Percentiles rank a stretch among this genome's conserved stretches.
Evolutionary conservation across 2,888 invertebrate species (phyloP).

Genomic region (Caenorhabditis doughertyi): DNA sequence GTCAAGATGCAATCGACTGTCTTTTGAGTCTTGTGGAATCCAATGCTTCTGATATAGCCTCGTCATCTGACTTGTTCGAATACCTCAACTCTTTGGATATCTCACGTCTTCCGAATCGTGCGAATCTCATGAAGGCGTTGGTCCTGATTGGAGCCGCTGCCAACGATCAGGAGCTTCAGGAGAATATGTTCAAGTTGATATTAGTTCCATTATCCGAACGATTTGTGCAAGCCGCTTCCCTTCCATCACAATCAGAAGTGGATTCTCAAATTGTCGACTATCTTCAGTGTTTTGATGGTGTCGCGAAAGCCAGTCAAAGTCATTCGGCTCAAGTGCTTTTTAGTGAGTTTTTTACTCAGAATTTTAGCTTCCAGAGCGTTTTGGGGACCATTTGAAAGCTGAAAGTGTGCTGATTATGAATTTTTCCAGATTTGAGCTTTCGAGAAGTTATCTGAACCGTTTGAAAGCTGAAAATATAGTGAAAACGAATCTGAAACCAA

Average conservation of each 20-base stretch:
- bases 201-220: conserved; percentile 72
- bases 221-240: conserved; percentile 46
- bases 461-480: no score
- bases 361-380: no score
- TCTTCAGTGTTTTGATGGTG: conserved; percentile 86
- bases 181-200: conserved; percentile 76
- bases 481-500: no score
- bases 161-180: conserved; percentile 68
- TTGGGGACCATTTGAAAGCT: no score
- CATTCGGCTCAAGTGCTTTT: conserved; percentile 85
- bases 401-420: no score
- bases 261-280: conserved; percentile 87
- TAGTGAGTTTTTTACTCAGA: conserved; percentile 82
- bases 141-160: conserved; percentile 84
- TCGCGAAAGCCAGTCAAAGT: conserved; percentile 87
- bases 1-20: conserved; percentile 82
- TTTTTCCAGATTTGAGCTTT: no score
- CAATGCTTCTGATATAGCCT: conserved; percentile 65
- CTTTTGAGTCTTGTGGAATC: conserved; percentile 85
- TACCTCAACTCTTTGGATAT: conserved; percentile 63
- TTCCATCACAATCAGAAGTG: conserved; percentile 51
- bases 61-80: conserved; percentile 65
- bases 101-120: conserved; percentile 81
- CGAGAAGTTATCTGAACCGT: no score
- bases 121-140: conserved; percentile 88